phyloP scores from a whole-genome alignment of 2,113 vertebrate genomes.

The Neotoma lepida region DNA sequence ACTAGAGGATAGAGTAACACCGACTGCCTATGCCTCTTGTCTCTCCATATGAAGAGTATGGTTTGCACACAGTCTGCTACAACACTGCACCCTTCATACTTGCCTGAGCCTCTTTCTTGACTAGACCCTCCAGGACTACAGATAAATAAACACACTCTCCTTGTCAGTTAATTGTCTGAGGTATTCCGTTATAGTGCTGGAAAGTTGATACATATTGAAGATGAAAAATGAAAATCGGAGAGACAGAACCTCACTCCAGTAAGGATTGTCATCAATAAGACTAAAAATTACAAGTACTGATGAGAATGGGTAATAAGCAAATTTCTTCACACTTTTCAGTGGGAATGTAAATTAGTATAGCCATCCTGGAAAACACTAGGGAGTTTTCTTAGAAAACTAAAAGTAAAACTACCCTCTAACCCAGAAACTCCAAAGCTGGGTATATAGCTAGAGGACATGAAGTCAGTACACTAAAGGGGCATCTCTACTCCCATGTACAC shows the following conservation, averaged over 20 bases:
- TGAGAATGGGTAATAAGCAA: not conserved
- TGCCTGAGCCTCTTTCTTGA: not conserved
- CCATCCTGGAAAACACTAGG: not conserved
- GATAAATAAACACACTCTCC: not conserved
- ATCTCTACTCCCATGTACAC: not conserved
- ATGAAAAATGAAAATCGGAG: not conserved
- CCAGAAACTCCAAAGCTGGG: not conserved
- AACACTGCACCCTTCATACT: not conserved
- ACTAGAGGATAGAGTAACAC: not conserved
- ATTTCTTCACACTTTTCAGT: not conserved
- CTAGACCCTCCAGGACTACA: not conserved
- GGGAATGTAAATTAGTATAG: not conserved
- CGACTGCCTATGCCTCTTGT: not conserved
- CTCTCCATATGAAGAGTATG: not conserved
- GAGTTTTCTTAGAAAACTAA: not conserved
- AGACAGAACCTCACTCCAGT: not conserved
- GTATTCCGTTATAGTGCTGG: not conserved
- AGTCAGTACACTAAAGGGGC: not conserved
- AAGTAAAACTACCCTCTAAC: not conserved
- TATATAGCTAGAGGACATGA: not conserved
- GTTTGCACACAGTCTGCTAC: not conserved
- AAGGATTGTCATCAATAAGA: not conserved
- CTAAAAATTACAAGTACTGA: not conserved
- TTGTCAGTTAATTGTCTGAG: not conserved
- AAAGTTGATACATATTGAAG: not conserved